phyloP scores from a whole-genome alignment of 2,888 invertebrate genomes.

The Lasius platythorax region DNA sequence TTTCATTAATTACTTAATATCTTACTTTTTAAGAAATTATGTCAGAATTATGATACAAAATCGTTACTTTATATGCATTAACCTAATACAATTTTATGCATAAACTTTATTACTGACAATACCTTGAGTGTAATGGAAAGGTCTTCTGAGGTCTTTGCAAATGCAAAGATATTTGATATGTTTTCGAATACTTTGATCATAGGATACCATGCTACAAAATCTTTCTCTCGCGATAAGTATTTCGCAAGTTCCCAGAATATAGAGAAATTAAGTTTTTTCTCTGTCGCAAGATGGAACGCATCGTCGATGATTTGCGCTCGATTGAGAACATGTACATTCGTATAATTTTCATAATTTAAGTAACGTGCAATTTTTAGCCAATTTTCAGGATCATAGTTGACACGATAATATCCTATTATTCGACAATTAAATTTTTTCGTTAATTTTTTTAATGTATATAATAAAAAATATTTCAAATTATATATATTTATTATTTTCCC shows the following conservation, averaged over 20 bases:
- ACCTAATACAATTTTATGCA: too few relatives aligned
- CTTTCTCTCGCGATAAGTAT: background rate
- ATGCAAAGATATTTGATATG: background rate
- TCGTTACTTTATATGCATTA: too few relatives aligned
- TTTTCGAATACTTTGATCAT: background rate
- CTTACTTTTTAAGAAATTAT: background rate
- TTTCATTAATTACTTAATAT: background rate
- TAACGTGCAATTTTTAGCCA: background rate
- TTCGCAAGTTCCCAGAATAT: background rate
- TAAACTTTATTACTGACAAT: too few relatives aligned
- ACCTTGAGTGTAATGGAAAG: too few relatives aligned
- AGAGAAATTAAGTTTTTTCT: background rate
- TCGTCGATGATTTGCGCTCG: too few relatives aligned
- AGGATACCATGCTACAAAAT: slow-evolving; percentile 10
- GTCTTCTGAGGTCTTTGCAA: too few relatives aligned
- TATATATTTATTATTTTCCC: too few relatives aligned
- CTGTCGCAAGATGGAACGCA: background rate
- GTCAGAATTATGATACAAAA: too few relatives aligned
- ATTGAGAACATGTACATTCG: background rate
- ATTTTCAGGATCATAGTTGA: background rate
- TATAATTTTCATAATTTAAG: background rate
- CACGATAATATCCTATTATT: background rate
- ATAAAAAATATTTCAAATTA: too few relatives aligned
- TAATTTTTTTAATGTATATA: background rate
- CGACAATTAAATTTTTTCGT: background rate